These are phyloP conservation scores for Lithophane socia DNA, from an alignment of 2,888 invertebrate species.

Conservation along the genomic window DNA sequence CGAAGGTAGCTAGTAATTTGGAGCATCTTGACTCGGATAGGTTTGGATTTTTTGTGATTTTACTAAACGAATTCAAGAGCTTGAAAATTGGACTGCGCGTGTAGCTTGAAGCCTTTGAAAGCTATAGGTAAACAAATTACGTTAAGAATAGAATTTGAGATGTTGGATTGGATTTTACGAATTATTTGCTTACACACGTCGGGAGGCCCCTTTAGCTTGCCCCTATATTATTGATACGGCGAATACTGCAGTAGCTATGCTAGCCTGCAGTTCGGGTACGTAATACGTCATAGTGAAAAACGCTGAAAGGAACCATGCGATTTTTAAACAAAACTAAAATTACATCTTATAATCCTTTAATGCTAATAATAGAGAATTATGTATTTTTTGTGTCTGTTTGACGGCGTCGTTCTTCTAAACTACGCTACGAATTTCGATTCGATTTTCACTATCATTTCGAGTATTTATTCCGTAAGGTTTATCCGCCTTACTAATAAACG, in stretches of 20 bases:
- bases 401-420: background rate
- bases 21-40: too few relatives aligned
- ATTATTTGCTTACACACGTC: too few relatives aligned
- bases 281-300: background rate
- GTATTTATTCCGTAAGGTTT: too few relatives aligned
- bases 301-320: too few relatives aligned
- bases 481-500: too few relatives aligned
- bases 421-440: background rate
- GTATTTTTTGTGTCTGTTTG: background rate
- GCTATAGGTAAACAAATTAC: background rate
- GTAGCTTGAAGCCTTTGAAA: background rate
- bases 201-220: too few relatives aligned
- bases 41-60: background rate
- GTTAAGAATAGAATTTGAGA: background rate
- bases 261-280: background rate
- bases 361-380: too few relatives aligned
- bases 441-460: background rate
- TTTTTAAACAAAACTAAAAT: background rate
- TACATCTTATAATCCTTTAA: background rate
- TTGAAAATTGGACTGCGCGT: background rate
- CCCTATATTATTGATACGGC: background rate
- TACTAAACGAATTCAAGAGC: background rate
- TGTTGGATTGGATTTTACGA: background rate
- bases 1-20: background rate
- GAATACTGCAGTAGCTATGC: background rate